Evolutionary conservation across 30 jellyfish, hydroid and myxozoan species (phyloP).

Genomic region (Cassiopea andromeda): DNA sequence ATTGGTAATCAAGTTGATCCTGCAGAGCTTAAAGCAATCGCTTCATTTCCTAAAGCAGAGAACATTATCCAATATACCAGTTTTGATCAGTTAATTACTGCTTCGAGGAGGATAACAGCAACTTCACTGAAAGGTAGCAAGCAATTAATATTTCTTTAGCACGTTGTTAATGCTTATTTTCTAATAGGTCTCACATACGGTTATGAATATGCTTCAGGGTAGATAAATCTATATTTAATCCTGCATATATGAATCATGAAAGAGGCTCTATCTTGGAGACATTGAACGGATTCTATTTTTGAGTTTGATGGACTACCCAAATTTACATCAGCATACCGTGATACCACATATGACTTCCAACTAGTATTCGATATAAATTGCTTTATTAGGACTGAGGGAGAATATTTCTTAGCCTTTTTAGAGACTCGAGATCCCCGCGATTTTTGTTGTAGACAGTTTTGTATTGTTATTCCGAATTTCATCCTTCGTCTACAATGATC

Average conservation of each 20-base stretch:
- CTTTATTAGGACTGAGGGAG: constrained; percentile 10
- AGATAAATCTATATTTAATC: not conserved
- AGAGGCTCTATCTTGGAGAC: not conserved
- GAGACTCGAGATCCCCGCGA: constrained; percentile 16
- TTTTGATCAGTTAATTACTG: constrained; percentile 55
- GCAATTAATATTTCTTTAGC: not conserved
- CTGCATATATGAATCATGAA: not conserved
- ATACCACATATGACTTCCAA: not conserved
- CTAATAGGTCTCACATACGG: not conserved
- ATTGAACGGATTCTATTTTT: constrained; percentile 5
- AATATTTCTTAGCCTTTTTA: constrained; percentile 17
- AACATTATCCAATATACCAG: constrained; percentile 30
- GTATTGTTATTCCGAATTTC: constrained; percentile 8
- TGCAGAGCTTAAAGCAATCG: constrained; percentile 61
- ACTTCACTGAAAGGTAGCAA: constrained; percentile 49
- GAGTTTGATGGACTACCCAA: constrained; percentile 12
- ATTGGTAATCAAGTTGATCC: constrained; percentile 55
- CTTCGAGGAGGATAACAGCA: constrained; percentile 66
- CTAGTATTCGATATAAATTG: constrained; percentile 19
- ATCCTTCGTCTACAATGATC: constrained; percentile 30
- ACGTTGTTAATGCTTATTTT: not conserved
- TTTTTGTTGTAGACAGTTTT: not conserved
- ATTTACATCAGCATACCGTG: constrained; percentile 23
- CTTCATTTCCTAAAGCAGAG: constrained; percentile 59
- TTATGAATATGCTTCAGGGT: not conserved